Evolutionary conservation across 2,113 vertebrate genomes (phyloP), one percentile per base, ranked within the genome.

Genomic region (Apeltes quadracus): DNA sequence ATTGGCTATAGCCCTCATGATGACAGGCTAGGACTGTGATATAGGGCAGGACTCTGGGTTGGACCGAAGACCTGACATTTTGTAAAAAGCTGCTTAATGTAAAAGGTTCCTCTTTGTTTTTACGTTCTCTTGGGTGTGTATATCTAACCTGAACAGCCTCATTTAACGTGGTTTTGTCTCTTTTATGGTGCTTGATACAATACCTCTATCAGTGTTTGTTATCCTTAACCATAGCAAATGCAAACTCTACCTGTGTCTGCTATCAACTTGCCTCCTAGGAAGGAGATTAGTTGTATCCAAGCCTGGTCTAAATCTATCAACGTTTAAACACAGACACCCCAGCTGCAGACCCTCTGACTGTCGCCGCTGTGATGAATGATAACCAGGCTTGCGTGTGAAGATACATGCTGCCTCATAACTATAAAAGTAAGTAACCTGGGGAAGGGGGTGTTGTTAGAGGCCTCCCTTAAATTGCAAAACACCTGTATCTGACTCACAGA

Each of bases 401-500:
- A 83, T 84, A 54, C 69, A 71, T 63, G 58, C 75, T 84, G 82
- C 75, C 76, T 88, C 87, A 87, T 72, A 76, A 77, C 82, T 67
- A 82, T 88, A 87, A 88, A 89, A 57, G 54, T 79, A 69, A 88
- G 84, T 85, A 69, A 85, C n/a, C 61, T 77, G 65, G 72, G 82
- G 61, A 88, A 74, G 74, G 83, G 79, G 87, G 81, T 43, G 89
- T 78, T 63, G 70, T 89, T 74, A 69, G 48, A 89, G 84, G 84
- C 87, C 69, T 86, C 62, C 55, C 71, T 83, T 82, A 57, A 85
- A 83, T 93, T 93, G 85, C 90, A 91, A 89, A 93, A 93, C 91
- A 92, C 91, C 88, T 91, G 88, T 32, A 90, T 88, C 84, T 93
- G 92, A 93, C 86, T 92, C 89, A 93, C 53, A 18, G 83, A 20